Base-by-base conservation (phyloP, 2,888 invertebrate species). In the Antheraea yamamai region DNA sequence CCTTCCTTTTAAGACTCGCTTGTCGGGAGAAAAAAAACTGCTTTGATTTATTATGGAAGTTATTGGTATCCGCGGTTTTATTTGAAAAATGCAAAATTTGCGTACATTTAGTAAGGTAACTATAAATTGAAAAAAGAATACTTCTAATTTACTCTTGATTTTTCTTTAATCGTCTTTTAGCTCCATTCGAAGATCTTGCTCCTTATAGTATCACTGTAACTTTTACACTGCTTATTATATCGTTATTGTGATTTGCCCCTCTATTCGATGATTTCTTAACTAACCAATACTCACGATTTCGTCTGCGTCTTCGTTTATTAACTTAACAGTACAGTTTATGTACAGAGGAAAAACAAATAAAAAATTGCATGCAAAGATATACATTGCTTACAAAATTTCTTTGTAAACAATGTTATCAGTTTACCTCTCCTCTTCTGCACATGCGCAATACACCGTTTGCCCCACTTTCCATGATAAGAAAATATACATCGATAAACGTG, bases 21-120 rank as follows among this genome's bases (percentile, higher is more conserved):
- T 82, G 80, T 88, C 88, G 87, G 85, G 87, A 88, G 88, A 89
- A 88, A 89, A 39, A 89, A 87, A 87, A 85, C 83, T 84, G 80
- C 83, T 77, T 75, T 84, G 84, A 87, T 87, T 88, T 89, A 87
- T 89, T 83, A 77, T 76, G 77, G 73, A 85, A 85, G 87, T 88
- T 85, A 88, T 87, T 84, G 83, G 83, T 85, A 83, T 85, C 82
- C 82, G 66, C 78, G 76, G 26, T 79, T 81, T 83, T 80, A 79
- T 81, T 58, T 18, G 8, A 26, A 39, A 71, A 52, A 47, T n/a
- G 71, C 74, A 47, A 71, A 74, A 35, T 35, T 35, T 61, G 61
- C 2, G 61, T 23, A 23, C n/a, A 23, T 23, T 23, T 23, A n/a
- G 10, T 2, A 61, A 10, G n/a, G 0, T 61, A 23, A 2, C 12